Evolutionary conservation across 2,888 invertebrate species (phyloP), one percentile per base, ranked within the genome.

Genomic region (Protonemura montana): DNA sequence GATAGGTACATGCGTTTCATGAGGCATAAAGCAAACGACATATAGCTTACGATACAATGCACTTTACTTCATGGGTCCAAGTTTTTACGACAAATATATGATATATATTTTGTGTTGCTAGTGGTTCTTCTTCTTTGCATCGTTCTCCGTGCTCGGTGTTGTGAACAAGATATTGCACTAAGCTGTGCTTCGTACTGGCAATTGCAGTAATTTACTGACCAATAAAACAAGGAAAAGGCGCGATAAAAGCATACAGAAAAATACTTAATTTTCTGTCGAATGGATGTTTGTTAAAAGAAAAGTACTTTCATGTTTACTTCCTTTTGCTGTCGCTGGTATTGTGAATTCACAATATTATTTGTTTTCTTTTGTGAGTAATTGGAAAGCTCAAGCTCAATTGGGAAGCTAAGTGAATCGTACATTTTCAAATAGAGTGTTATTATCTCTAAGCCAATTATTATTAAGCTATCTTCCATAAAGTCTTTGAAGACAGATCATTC

Each of bases 101-200:
- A 78, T n/a, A 25, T 21, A 21, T 21, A 78, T 78, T 0, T 27
- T 78, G 26, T 78, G 28, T 25, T 78, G 78, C n/a, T 28, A 26
- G n/a, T 77, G 26, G 35, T 27, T 5, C 2, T 26, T 0, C 78
- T 25, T 21, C 6, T 59, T 3, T 21, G 21, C 7, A 10, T 10
- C 7, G 13, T 59, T 59, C 59, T 59, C 21, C 13, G 41, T 10
- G 59, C 21, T 21, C 2, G 59, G 59, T 21, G 21, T 59, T 21
- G 59, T 59, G 59, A 59, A 78, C 78, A 78, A 78, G 78, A 78
- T 13, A 26, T 78, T 26, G 78, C 78, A 78, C 78, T 78, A 78
- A 78, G 28, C 78, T 27, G 25, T 16, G 2, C n/a, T 27, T 78
- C 78, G 26, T 78, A 27, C n/a, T 21, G 26, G 27, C 78, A 21